A percentile compares a stretch with the other conserved stretches of the same genome.
These are phyloP conservation scores for Kryptolebias marmoratus DNA, from an alignment of 2,113 vertebrate species.

Conservation along the genomic window DNA sequence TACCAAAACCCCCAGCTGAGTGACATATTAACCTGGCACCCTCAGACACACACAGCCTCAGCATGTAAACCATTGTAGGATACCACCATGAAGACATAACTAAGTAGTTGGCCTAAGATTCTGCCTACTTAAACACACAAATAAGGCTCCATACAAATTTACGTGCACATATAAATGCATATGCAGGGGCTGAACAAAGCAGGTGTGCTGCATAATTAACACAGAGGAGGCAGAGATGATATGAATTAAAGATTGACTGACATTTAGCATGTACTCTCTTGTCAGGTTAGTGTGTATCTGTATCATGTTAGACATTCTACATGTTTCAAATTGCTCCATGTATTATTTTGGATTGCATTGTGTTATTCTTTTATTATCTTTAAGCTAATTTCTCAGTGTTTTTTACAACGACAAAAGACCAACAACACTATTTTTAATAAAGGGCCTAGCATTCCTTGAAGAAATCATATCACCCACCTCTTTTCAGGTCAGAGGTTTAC, in stretches of 20 bases:
- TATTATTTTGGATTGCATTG: background rate
- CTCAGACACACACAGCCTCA: slow-evolving; percentile 17
- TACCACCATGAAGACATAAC: slow-evolving; percentile 35
- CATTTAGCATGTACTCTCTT: slow-evolving; percentile 31
- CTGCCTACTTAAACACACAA: background rate
- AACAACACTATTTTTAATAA: no score
- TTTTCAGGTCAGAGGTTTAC: no score
- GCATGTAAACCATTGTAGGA: slow-evolving; percentile 32
- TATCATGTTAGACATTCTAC: background rate
- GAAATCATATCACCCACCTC: no score
- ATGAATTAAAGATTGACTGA: slow-evolving; percentile 67
- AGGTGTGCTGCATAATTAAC: slow-evolving; percentile 57
- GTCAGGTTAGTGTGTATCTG: slow-evolving; percentile 12
- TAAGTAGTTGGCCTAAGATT: slow-evolving; percentile 20
- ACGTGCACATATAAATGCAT: background rate
- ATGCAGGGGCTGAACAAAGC: background rate
- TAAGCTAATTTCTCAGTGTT: no score
- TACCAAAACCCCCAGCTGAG: slow-evolving; percentile 50
- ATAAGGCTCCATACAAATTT: slow-evolving; percentile 1
- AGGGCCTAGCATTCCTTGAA: no score
- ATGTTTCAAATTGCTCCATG: background rate
- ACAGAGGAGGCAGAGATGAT: slow-evolving; percentile 39
- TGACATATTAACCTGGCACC: slow-evolving; percentile 63
- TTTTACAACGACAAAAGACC: no score
- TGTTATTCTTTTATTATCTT: background rate